Base-by-base conservation (phyloP, 1,140 invertebrate species). In the Calephelis nemesis region DNA sequence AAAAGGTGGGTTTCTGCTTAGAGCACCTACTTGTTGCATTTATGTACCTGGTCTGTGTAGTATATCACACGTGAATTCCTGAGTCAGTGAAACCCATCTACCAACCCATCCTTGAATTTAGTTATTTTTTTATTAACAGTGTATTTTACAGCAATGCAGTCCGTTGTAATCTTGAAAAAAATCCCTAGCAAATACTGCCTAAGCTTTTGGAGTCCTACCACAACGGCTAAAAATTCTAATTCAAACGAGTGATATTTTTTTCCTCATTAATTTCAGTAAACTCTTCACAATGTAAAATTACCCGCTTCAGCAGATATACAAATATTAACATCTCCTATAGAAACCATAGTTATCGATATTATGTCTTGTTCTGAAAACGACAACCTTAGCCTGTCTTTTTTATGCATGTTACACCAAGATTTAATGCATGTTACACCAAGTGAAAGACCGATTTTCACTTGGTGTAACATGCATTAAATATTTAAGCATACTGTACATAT, bases 131-230 rank as follows among this genome's bases (percentile, higher is more conserved):
- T 72, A 11, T 39, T 49, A 42, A 70, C 10, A 5, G 63, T 54
- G 47, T 72, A 52, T 52, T 52, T 64, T 4, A 72, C 70, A 2
- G 70, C 70, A 52, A 68, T 72, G 9, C 66, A 72, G 58, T 72
- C 70, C 0, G 66, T 72, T 4, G 47, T 65, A 19, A 68, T 71
- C 58, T 71, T 67, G 40, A 71, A 71, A 30, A 9, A 64, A 39
- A 42, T 52, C 0, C 71, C 75, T 50, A 77, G 15, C 13, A 83
- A 49, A 68, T 83, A 83, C 10, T 63, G 58, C 10, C 78, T 62
- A 54, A 79, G 81, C 47, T 75, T 73, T 72, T 80, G 69, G n/a
- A 82, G 50, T 0, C 73, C 63, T 54, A 70, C 63, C 9, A 82
- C 72, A 8, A 83, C 73, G 9, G 83, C 82, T 48, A 87, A 64